Conservation (phyloP, 2,888 invertebrate genomes). For the Maniola hyperantus region DNA sequence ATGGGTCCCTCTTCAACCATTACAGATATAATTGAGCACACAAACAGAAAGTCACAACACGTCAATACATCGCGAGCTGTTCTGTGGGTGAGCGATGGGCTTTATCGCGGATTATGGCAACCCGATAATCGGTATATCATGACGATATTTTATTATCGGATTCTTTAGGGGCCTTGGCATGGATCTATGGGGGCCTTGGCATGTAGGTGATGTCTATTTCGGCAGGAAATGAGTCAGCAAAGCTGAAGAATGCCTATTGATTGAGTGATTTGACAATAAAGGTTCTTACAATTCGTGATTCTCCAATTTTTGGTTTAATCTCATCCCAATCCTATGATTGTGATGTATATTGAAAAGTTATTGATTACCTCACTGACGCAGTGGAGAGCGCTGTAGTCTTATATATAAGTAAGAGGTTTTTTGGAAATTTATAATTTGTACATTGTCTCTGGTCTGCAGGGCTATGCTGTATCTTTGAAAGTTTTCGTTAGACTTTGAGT, state of each 20-base stretch:
- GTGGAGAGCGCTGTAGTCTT: too few relatives aligned
- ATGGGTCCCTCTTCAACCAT: conserved; percentile 2
- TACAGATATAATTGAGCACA: not conserved
- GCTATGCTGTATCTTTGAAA: too few relatives aligned
- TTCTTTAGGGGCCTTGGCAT: not conserved
- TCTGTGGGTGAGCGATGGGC: conserved; percentile 18
- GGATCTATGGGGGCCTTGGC: not conserved
- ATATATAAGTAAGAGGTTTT: too few relatives aligned
- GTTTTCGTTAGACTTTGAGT: too few relatives aligned
- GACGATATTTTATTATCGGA: not conserved
- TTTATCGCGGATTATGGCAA: conserved; percentile 30
- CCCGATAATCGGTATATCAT: conserved; percentile 21
- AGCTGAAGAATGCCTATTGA: not conserved
- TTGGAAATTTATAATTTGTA: too few relatives aligned
- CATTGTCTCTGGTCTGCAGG: too few relatives aligned
- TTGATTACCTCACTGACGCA: too few relatives aligned
- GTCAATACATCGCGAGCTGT: conserved; percentile 13
- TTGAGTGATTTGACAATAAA: not conserved
- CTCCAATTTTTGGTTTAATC: not conserved
- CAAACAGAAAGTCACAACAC: conserved; percentile 14
- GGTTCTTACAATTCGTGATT: not conserved
- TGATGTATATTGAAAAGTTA: too few relatives aligned
- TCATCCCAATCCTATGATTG: not conserved
- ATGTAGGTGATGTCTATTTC: not conserved
- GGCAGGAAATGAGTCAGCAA: not conserved